Evolutionary conservation across 1,140 invertebrate genomes (phyloP), one percentile per base, ranked within the genome.

Genomic region (Drosophila aff.): DNA sequence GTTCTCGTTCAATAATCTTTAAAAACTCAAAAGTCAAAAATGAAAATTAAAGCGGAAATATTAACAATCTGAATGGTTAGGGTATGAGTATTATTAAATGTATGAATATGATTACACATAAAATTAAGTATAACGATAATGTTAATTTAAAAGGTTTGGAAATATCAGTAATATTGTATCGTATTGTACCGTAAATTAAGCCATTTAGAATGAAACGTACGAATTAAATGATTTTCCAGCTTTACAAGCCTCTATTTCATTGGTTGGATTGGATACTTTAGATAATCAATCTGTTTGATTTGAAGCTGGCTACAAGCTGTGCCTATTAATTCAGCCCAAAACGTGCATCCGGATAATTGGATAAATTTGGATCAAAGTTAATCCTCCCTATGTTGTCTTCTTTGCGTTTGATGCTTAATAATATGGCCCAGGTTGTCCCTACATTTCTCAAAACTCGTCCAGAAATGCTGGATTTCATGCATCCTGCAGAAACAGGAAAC

Each of bases 1-100:
- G 68, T 84, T 85, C 78, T 85, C 60, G 76, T 81, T 85, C 59
- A 84, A 73, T 69, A 81, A 74, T 77, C 74, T 73, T 66, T 59
- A 65, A 55, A 57, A 52, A 62, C 26, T 43, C 38, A 76, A 41
- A 59, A 55, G 38, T 21, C 40, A 46, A 41, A 41, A 61, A 28
- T 13, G 16, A 52, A 66, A 38, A 64, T 63, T 63, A 66, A 66
- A 63, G 44, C 41, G 64, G 31, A 66, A 66, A 66, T 66, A 66
- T 63, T 46, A 66, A 66, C 61, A 58, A 66, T 66, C 64, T 64
- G 41, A 63, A 66, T 66, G 64, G 64, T 66, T 43, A 59, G 57
- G 38, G 57, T 44, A 59, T 44, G 57, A 59, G 57, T 58, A 58
- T 41, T 58, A 58, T 40, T 58, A 63, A 65, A 62, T 63, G 64